These are phyloP conservation scores for Ashinkailepas kermadecensis DNA, from an alignment of 2,888 invertebrate species.

Conservation along the genomic window DNA sequence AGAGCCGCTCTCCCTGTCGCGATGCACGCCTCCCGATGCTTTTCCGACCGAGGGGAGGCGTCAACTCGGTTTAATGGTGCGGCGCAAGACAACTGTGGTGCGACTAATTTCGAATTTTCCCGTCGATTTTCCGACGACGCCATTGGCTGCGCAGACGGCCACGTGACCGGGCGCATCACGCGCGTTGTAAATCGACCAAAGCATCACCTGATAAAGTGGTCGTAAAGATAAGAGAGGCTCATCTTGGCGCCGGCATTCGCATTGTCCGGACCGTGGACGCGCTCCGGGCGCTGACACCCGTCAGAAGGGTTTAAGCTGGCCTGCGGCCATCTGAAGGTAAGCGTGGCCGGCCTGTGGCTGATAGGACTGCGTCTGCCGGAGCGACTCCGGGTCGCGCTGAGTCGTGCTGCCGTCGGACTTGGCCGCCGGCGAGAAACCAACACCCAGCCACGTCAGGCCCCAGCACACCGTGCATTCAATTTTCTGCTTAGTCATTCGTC, in stretches of 20 bases:
- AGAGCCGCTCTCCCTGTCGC: not conserved
- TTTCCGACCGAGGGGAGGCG: not conserved
- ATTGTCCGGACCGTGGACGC: not conserved
- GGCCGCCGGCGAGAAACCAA: not conserved
- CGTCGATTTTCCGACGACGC: constrained; percentile 15
- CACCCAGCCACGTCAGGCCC: no score
- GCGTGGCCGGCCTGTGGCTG: not conserved
- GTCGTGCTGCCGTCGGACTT: not conserved
- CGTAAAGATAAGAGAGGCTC: constrained; percentile 22
- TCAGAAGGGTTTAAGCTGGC: not conserved
- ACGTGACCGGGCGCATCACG: constrained; percentile 20
- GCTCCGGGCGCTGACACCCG: not conserved
- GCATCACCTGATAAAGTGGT: constrained; percentile 23
- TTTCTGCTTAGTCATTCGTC: constrained; percentile 12
- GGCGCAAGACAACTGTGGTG: constrained; percentile 18
- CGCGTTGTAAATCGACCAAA: constrained; percentile 23
- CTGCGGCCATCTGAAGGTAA: not conserved
- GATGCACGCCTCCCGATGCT: not conserved
- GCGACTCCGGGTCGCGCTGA: not conserved
- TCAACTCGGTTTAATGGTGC: constrained; percentile 18
- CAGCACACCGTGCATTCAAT: not conserved
- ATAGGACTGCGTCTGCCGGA: not conserved
- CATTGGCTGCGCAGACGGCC: constrained; percentile 18
- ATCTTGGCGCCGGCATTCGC: constrained; percentile 20
- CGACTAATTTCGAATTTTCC: constrained; percentile 24